Evolutionary conservation across 2,113 vertebrate species (phyloP), one percentile per base, ranked within the genome.

Genomic region (Oreotrochilus melanogaster): DNA sequence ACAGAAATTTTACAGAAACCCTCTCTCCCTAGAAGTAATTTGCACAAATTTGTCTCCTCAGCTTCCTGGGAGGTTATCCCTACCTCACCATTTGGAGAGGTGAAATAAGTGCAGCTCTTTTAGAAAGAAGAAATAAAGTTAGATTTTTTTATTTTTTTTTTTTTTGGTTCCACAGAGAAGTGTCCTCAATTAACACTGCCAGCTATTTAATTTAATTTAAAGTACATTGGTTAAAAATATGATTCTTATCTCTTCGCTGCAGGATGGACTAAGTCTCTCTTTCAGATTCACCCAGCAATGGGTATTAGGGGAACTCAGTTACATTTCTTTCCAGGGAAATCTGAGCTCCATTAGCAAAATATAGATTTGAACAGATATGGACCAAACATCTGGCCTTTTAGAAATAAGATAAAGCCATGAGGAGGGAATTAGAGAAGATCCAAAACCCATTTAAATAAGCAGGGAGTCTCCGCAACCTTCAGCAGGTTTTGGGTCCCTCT

Each of bases 191-290:
- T 95, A 89, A 93, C 85, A 94, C 65, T 85, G 79, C 33, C 84
- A 93, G 86, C 72, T 85, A 88, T 94, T 93, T 92, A 92, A 92
- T 93, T 93, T 93, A 71, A 94, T 90, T 95, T 96, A 94, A 94
- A 96, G 60, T 76, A 94, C 71, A n/a, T 85, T 93, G 74, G 47
- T 93, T 92, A 95, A 95, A 94, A 94, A 93, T 53, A 91, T 33
- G 72, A 93, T 93, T 92, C 76, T 96, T 95, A 85, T 96, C 89
- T 93, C 5, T 9, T 45, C 45, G 39, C 67, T 0, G 1, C 80
- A 95, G 71, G 88, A 86, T 82, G 78, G 88, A 92, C 86, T 94
- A 95, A 92, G 86, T 84, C 83, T 88, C 60, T 79, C 74, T 75
- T 89, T 89, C 92, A 94, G 84, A 96, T 61, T 70, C 92, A 88